These are phyloP conservation scores for Pipistrellus nathusii DNA, from an alignment of 2,797 vertebrate species.

Conservation along the genomic window DNA sequence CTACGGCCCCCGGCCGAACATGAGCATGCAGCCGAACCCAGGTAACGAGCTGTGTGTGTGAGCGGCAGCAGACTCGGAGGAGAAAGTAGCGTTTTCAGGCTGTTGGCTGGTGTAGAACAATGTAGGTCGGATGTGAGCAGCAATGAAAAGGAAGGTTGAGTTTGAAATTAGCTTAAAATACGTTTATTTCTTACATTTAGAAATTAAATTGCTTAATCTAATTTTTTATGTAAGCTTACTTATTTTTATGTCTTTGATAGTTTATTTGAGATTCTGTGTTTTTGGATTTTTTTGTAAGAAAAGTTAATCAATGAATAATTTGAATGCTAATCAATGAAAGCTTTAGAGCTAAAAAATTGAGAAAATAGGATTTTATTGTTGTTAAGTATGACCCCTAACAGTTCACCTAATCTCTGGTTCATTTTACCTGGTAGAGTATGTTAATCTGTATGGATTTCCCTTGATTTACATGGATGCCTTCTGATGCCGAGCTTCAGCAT, in stretches of 20 bases:
- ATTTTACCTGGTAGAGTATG: background rate
- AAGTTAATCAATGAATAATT: background rate
- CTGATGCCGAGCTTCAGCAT: conserved; percentile 59
- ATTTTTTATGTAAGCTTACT: conserved; percentile 35
- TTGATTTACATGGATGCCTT: conserved; percentile 48
- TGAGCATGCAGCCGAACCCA: conserved; percentile 99
- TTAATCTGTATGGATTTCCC: conserved; percentile 3
- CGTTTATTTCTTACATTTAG: background rate
- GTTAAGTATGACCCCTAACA: background rate
- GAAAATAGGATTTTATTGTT: conserved; percentile 33
- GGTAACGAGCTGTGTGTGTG: conserved; percentile 84
- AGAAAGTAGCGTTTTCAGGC: background rate
- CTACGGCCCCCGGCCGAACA: conserved; percentile 97
- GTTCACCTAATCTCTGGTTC: background rate
- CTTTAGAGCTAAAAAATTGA: conserved; percentile 14
- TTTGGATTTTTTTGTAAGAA: conserved; percentile 16
- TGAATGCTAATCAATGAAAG: background rate
- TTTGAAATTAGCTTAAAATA: conserved; percentile 25
- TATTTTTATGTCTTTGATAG: background rate
- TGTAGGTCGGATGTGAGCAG: background rate
- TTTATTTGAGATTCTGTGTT: conserved; percentile 8
- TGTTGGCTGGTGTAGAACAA: conserved; percentile 25
- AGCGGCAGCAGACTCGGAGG: background rate
- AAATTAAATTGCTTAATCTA: conserved; percentile 48
- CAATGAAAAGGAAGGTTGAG: background rate